Percentiles rank a stretch among this genome's conserved stretches.
Conservation (phyloP, 2,888 invertebrate genomes). For the Myopa tessellatipennis region DNA sequence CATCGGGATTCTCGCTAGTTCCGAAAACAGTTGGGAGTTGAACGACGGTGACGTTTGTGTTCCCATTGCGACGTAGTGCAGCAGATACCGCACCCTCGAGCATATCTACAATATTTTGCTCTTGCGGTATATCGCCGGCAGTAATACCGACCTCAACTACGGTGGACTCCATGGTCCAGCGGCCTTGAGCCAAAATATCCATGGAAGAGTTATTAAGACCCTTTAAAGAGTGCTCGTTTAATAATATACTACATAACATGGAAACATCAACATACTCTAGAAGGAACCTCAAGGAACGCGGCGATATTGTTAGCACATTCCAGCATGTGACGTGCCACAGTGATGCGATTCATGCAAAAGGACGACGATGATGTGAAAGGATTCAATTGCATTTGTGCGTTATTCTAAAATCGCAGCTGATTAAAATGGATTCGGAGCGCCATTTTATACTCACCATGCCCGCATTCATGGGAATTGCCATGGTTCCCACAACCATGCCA, state of each 20-base stretch:
- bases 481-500: conserved; percentile 68
- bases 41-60: conserved; percentile 65
- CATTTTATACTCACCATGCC: conserved; percentile 44
- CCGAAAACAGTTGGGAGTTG: conserved; percentile 65
- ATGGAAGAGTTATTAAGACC: conserved; percentile 67
- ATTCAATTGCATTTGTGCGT: conserved; percentile 58
- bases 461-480: conserved; percentile 66
- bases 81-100: conserved; percentile 67
- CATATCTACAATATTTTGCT: conserved; percentile 67
- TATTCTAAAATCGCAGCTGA: conserved; percentile 46
- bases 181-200: conserved; percentile 67
- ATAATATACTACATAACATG: background rate
- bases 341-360: conserved; percentile 68
- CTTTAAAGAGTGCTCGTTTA: conserved; percentile 43
- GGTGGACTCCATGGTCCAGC: conserved; percentile 69
- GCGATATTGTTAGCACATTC: conserved; percentile 68
- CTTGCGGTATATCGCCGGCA: conserved; percentile 64
- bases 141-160: conserved; percentile 68
- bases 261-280: conserved; percentile 52
- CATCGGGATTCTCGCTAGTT: conserved; percentile 53
- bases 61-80: conserved; percentile 63
- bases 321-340: conserved; percentile 68
- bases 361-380: conserved; percentile 66
- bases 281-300: conserved; percentile 67
- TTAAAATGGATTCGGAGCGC: background rate